These are phyloP conservation scores for Homarus gammarus DNA, from an alignment of 2,888 invertebrate genomes.

Conservation along the genomic window DNA sequence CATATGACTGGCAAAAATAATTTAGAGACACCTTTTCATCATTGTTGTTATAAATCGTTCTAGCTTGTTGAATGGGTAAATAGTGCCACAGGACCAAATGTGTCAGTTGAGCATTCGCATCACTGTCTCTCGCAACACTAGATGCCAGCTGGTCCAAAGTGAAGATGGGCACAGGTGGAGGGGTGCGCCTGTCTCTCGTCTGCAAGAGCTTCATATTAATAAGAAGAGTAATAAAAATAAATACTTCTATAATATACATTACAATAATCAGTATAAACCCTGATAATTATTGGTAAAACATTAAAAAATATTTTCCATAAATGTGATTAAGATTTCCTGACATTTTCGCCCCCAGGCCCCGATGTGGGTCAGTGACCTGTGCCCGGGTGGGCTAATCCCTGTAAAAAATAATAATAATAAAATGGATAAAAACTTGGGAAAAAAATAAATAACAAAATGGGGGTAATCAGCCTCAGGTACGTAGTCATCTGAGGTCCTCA, in stretches of 20 bases:
- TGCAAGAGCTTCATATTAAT: constrained; percentile 43
- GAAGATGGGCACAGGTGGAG: constrained; percentile 47
- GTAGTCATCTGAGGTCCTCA: no score
- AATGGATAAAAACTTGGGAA: no score
- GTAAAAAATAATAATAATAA: no score
- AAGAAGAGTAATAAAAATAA: not conserved
- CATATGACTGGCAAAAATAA: no score
- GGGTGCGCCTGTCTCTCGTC: constrained; percentile 23
- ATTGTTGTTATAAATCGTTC: not conserved
- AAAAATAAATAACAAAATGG: not conserved
- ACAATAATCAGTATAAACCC: no score
- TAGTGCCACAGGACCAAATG: constrained; percentile 58
- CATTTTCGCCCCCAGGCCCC: no score
- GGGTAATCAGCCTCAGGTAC: no score
- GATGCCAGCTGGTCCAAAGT: constrained; percentile 57
- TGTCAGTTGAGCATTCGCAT: constrained; percentile 24
- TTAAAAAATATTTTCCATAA: no score
- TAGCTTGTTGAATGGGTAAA: constrained; percentile 29
- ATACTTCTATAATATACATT: not conserved
- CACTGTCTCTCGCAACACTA: constrained; percentile 38
- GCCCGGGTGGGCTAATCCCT: no score
- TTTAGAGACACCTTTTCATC: constrained; percentile 44
- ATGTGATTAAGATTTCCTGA: no score
- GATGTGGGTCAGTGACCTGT: no score
- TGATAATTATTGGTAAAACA: no score